Percentiles rank a stretch among this genome's conserved stretches.
Conservation (phyloP, 2,113 vertebrate genomes). For the Cyanoliseus patagonus region DNA sequence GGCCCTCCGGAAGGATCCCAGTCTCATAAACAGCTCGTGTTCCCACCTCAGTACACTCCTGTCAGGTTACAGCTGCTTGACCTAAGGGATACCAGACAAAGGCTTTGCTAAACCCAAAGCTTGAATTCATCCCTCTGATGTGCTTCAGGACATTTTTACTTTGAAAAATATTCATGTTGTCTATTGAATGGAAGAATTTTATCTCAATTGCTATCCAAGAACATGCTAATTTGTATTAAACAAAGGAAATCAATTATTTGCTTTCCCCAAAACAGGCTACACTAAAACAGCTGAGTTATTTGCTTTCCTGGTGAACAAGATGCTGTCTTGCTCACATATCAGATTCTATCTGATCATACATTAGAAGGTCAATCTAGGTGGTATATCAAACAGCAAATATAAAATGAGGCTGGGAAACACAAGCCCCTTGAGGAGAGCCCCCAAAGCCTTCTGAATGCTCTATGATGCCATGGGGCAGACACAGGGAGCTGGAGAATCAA, state of each 20-base stretch:
- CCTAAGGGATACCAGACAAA: neutral
- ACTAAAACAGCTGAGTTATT: neutral
- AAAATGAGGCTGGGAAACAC: neutral
- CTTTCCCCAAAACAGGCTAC: neutral
- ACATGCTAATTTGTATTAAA: neutral
- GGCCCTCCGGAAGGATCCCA: neutral
- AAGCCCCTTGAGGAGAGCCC: neutral
- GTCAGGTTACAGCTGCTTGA: neutral
- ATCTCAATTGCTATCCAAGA: neutral
- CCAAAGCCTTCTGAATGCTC: neutral
- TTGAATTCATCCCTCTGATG: neutral
- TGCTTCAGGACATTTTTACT: neutral
- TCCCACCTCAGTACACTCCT: neutral
- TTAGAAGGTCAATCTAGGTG: neutral
- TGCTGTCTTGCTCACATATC: neutral
- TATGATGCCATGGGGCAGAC: neutral
- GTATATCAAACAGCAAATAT: neutral
- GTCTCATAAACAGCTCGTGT: neutral
- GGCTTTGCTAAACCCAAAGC: neutral
- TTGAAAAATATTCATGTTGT: neutral
- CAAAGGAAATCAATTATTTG: conserved; percentile 11
- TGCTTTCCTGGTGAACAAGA: conserved; percentile 5
- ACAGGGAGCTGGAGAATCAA: fast-evolving
- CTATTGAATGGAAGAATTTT: neutral
- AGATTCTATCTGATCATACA: neutral